phyloP scores from a whole-genome alignment of 1,140 invertebrate genomes.

The Mizuhopecten yessoensis region DNA sequence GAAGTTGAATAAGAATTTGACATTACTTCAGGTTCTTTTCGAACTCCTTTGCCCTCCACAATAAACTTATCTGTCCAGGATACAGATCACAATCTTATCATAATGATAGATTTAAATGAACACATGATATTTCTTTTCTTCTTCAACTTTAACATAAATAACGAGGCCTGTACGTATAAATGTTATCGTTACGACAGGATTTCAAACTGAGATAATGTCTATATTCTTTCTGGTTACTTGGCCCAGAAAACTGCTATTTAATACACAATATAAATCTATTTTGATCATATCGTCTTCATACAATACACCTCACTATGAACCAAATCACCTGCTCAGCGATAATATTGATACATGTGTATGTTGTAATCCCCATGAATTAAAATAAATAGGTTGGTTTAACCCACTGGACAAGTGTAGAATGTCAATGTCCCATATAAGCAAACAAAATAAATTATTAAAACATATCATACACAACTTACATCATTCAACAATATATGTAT shows the following conservation, averaged over 20 bases:
- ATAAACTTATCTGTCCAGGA: background rate
- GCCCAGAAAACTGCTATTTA: conserved; percentile 19
- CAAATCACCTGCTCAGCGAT: conserved; percentile 25
- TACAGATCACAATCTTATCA: background rate
- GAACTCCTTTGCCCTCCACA: background rate
- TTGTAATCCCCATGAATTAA: background rate
- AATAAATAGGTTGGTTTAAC: background rate
- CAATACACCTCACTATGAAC: conserved; percentile 16
- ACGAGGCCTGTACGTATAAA: background rate
- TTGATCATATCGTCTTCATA: background rate
- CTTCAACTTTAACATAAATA: conserved; percentile 24
- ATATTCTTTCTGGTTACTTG: background rate
- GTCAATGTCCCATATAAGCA: no score
- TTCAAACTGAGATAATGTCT: background rate
- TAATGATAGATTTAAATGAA: background rate
- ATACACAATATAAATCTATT: background rate
- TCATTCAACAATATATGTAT: no score
- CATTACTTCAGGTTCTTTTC: background rate
- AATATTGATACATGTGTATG: background rate
- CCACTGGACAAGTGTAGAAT: background rate
- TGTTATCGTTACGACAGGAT: background rate
- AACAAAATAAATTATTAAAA: no score
- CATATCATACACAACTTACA: no score
- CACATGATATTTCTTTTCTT: conserved; percentile 35
- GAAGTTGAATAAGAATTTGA: background rate